Evolutionary conservation across 2,797 vertebrate species (phyloP), one percentile per base, ranked within the genome.

Genomic region (Cephalopachus bancanus): DNA sequence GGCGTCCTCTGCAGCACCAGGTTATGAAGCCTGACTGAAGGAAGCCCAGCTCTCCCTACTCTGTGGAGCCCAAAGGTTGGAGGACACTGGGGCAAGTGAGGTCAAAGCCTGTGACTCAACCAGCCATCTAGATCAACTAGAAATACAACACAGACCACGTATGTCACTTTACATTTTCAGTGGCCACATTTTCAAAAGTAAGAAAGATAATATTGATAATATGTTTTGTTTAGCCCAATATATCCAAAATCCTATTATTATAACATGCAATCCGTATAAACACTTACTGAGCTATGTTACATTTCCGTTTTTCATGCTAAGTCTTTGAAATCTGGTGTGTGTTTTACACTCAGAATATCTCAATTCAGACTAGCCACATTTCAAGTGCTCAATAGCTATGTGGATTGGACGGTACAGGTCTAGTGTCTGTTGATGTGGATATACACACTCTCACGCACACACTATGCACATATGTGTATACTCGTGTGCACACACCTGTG

Each of bases 211-310:
- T 76, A 49, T 64, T 78, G 10, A 83, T 75, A 79, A 59, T 53
- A 19, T 37, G 80, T 71, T 94, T 90, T 51, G 3, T 72, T 97
- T 90, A 93, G 80, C 26, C 19, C 57, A 62, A 9, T 28, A 60
- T 10, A 78, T 69, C 44, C 26, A 60, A 89, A 67, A 85, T 71
- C 64, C 33, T 33, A 71, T 85, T 51, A 72, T 85, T 62, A 76
- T 55, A 76, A 53, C 26, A 20, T 17, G 11, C 24, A 51, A 44
- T 57, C 51, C 28, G 19, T 14, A 85, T 87, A 67, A 85, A 91
- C 83, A 44, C 55, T 3, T 49, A 65, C 0, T 81, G 64, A 83
- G n/a, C 55, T 78, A 55, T 7, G 22, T 57, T 57, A 51, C 7
- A 30, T 60, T 59, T 94, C 83, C 89, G 16, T 17, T 84, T 83